These are phyloP conservation scores for Morinoia aosen DNA, from an alignment of 2,888 invertebrate species.

Conservation along the genomic window DNA sequence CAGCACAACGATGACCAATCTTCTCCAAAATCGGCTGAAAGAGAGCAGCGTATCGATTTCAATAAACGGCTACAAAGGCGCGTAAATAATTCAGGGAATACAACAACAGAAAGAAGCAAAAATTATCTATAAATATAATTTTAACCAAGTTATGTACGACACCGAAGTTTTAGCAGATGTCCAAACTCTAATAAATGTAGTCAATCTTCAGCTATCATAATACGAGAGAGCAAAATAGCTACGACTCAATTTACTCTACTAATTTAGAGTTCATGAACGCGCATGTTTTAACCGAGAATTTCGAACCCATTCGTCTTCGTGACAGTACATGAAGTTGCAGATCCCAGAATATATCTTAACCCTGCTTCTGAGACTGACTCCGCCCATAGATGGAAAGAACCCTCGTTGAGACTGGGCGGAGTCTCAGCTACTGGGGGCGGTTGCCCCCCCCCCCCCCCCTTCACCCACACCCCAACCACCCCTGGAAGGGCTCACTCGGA, in stretches of 20 bases:
- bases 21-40: no score
- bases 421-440: not conserved
- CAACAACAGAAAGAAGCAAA: no score
- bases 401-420: not conserved
- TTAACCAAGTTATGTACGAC: no score
- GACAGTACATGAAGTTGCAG: not conserved
- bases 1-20: no score
- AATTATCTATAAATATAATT: no score
- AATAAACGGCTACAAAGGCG: no score
- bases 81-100: no score
- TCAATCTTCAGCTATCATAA: not conserved
- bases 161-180: no score
- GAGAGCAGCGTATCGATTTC: no score
- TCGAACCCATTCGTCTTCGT: not conserved
- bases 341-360: not conserved
- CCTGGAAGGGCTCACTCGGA: conserved; percentile 24
- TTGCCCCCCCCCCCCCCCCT: not conserved
- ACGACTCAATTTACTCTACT: not conserved
- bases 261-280: not conserved
- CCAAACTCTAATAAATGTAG: not conserved
- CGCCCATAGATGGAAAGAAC: not conserved
- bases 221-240: not conserved
- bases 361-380: not conserved
- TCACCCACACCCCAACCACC: not conserved
- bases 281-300: not conserved